Evolutionary conservation across 2,113 vertebrate genomes (phyloP).

Genomic region (Myotis davidii): DNA sequence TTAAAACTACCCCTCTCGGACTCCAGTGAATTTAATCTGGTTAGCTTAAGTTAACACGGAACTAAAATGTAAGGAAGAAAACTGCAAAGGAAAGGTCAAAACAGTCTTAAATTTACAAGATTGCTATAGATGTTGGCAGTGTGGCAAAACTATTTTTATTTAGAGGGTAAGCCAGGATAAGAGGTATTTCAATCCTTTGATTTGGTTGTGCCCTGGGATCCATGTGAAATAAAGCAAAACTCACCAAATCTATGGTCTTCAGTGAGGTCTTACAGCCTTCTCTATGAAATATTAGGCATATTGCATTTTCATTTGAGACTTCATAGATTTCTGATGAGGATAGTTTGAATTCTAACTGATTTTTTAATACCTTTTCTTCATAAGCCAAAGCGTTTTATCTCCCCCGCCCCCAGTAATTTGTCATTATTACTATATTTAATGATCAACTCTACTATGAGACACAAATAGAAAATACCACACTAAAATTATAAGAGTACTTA

Average conservation of each 20-base stretch:
- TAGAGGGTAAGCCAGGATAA: background rate
- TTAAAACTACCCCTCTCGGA: slow-evolving; percentile 51
- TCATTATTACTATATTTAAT: slow-evolving; percentile 29
- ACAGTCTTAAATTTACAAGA: slow-evolving; percentile 17
- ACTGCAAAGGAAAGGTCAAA: slow-evolving; percentile 49
- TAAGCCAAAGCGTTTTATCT: slow-evolving; percentile 28
- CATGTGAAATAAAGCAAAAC: background rate
- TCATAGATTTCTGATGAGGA: slow-evolving; percentile 29
- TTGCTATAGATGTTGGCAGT: background rate
- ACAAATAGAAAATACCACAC: background rate
- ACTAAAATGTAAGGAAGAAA: slow-evolving; percentile 32
- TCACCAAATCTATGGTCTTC: background rate
- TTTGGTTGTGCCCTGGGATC: background rate
- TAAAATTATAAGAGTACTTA: background rate
- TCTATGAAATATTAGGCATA: background rate
- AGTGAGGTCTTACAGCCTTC: background rate
- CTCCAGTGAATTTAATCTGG: slow-evolving; percentile 50
- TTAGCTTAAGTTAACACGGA: slow-evolving; percentile 62
- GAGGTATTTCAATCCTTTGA: background rate
- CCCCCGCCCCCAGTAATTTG: background rate
- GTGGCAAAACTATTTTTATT: slow-evolving; percentile 28
- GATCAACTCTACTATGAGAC: background rate
- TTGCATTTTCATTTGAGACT: background rate
- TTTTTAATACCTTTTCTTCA: background rate
- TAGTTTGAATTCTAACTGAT: slow-evolving; percentile 36